Base-by-base conservation (phyloP, 2,888 invertebrate species). In the Trissolcus brochymenae region DNA sequence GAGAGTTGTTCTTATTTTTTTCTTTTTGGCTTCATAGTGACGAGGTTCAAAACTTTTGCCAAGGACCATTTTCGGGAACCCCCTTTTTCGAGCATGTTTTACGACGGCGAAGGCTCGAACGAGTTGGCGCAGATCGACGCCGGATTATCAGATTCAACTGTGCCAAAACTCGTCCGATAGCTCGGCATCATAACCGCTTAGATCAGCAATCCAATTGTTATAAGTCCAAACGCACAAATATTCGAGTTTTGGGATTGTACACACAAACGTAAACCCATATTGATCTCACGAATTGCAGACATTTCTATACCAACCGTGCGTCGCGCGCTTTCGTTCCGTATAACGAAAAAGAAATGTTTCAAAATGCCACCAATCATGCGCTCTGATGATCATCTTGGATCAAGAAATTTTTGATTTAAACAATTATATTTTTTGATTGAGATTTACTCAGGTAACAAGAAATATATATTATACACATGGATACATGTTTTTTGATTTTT, bases 171-270 rank as follows among this genome's bases (percentile, higher is more conserved):
- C 56, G 59, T 49, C 61, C 56, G 16, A 35, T 14, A 55, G 16
- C 49, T 54, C 13, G 19, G 54, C 14, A 54, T 53, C 41, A 53
- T 49, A 87, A 87, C 87, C 87, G 87, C 88, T 86, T 87, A 88
- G 87, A 85, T 84, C 86, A 86, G 84, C 85, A 83, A 87, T 84
- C 60, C 66, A 29, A 79, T 78, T 76, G 54, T 73, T 75, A 79
- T 82, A 87, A 86, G 88, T 88, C 88, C 87, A 88, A 88, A 87
- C 87, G 87, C 87, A 88, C 88, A 88, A 88, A 86, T 82, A 84
- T 84, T 29, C 84, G 82, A 82, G 86, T 88, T 87, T 21, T 87
- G 86, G 86, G 81, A 70, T 72, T 25, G 61, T 81, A 80, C 79
- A 82, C 65, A 75, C 76, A 74, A 57, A 76, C 56, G 51, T 70